phyloP scores from a whole-genome alignment of 2,113 vertebrate genomes.

The Amphiprion percula region DNA sequence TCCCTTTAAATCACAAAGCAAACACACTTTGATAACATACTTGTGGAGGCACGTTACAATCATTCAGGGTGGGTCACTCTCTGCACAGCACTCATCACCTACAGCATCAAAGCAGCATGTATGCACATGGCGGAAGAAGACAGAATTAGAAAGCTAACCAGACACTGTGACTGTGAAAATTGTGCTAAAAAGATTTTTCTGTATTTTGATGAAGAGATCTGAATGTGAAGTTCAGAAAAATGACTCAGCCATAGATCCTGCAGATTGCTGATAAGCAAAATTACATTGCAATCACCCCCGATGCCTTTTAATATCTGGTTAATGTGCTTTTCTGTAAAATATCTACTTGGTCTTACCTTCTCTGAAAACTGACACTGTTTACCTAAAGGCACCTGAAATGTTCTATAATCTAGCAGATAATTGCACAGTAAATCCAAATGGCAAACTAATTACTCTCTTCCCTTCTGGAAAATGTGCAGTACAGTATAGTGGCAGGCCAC shows the following conservation, averaged over 20 bases:
- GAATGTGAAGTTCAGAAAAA: conserved; percentile 8
- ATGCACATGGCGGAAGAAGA: background rate
- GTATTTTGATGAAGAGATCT: conserved; percentile 12
- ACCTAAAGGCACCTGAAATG: conserved; percentile 65
- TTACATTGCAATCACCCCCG: conserved; percentile 24
- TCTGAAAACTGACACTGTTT: conserved; percentile 45
- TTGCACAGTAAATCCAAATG: conserved; percentile 75
- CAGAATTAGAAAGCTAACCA: background rate
- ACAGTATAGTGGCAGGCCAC: conserved; percentile 40
- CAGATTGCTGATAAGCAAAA: conserved; percentile 21
- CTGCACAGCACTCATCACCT: background rate
- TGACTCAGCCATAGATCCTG: background rate
- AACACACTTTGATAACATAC: background rate
- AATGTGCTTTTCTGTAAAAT: conserved; percentile 37
- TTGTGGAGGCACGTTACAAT: background rate
- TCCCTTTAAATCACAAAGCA: background rate
- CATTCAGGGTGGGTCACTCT: background rate
- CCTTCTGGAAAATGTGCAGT: conserved; percentile 55
- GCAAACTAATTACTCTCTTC: conserved; percentile 76
- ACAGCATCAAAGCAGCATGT: background rate
- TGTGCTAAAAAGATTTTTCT: background rate
- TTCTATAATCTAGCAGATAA: conserved; percentile 67
- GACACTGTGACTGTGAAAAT: background rate
- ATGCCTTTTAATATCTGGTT: conserved; percentile 12
- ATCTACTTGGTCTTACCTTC: conserved; percentile 41